Percentiles rank a stretch among this genome's conserved stretches.
These are phyloP conservation scores for Psilanteris sp. DNA, from an alignment of 1,140 invertebrate species.

Conservation along the genomic window DNA sequence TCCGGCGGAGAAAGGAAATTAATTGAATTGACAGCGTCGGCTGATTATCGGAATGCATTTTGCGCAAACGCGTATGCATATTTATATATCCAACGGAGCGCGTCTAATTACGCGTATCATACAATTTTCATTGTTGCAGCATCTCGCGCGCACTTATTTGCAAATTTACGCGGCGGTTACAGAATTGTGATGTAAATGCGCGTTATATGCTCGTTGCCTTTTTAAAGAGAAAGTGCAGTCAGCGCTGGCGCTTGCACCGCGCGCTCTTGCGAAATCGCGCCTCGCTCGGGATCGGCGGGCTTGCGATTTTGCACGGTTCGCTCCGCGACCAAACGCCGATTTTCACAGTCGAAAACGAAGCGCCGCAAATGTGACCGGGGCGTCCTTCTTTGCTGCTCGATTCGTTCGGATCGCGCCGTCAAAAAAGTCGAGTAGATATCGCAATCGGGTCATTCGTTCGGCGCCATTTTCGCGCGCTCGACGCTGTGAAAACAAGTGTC, in stretches of 20 bases:
- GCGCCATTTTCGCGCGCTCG: too few relatives aligned
- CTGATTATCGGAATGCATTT: conserved; percentile 24
- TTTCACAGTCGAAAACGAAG: too few relatives aligned
- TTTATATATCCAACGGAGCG: conserved; percentile 31
- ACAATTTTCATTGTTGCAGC: conserved; percentile 52
- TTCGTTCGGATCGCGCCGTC: too few relatives aligned
- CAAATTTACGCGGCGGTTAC: conserved; percentile 43
- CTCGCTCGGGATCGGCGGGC: conserved; percentile 12
- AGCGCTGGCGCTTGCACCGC: conserved; percentile 11
- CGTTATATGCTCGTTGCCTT: conserved; percentile 45
- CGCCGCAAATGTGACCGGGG: too few relatives aligned
- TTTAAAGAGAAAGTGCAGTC: conserved; percentile 49
- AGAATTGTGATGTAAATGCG: conserved; percentile 55
- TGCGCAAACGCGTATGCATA: conserved; percentile 34
- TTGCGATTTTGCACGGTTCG: too few relatives aligned
- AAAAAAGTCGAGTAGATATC: too few relatives aligned
- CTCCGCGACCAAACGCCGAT: too few relatives aligned
- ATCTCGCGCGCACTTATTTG: conserved; percentile 36
- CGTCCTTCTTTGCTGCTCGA: too few relatives aligned
- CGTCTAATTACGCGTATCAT: conserved; percentile 38
- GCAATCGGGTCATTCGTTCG: too few relatives aligned
- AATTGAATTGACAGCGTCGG: conserved; percentile 26
- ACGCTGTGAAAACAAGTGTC: too few relatives aligned
- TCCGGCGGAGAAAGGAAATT: conserved; percentile 7
- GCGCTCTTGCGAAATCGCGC: conserved; percentile 48